phyloP scores from a whole-genome alignment of 2,113 vertebrate genomes.

The Hippopotamus amphibius region DNA sequence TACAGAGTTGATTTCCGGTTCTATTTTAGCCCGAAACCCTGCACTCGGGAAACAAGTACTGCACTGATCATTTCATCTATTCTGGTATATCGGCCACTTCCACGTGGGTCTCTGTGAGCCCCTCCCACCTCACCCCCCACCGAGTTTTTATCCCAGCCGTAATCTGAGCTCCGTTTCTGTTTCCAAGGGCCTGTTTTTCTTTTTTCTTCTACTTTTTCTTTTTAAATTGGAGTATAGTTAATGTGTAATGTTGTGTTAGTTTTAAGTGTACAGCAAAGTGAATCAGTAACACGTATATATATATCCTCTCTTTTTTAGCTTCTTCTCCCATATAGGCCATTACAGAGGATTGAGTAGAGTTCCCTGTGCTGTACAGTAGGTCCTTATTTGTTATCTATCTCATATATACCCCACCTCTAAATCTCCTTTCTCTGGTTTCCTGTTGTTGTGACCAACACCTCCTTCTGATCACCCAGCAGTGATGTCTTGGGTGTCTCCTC shows the following conservation, averaged over 20 bases:
- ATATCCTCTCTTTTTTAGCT: neutral
- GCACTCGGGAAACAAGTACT: neutral
- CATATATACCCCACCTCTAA: neutral
- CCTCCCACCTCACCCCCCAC: neutral
- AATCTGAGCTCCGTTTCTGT: neutral
- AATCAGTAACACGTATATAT: neutral
- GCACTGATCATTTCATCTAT: neutral
- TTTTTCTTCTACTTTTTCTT: neutral
- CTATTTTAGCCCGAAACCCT: conserved; percentile 26
- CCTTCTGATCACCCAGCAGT: neutral
- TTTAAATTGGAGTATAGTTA: neutral
- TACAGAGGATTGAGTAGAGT: neutral
- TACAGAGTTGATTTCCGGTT: conserved; percentile 1
- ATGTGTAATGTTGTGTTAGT: neutral
- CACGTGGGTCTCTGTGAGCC: neutral
- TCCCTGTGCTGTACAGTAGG: neutral
- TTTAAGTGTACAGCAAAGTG: neutral
- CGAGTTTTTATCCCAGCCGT: neutral
- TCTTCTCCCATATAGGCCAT: neutral
- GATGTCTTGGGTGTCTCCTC: neutral
- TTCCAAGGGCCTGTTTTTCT: neutral
- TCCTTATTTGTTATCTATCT: neutral
- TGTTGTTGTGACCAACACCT: neutral
- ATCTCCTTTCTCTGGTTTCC: neutral
- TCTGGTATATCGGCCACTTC: neutral